Conservation (phyloP, 2,113 vertebrate genomes). For the Rallus limicola region DNA sequence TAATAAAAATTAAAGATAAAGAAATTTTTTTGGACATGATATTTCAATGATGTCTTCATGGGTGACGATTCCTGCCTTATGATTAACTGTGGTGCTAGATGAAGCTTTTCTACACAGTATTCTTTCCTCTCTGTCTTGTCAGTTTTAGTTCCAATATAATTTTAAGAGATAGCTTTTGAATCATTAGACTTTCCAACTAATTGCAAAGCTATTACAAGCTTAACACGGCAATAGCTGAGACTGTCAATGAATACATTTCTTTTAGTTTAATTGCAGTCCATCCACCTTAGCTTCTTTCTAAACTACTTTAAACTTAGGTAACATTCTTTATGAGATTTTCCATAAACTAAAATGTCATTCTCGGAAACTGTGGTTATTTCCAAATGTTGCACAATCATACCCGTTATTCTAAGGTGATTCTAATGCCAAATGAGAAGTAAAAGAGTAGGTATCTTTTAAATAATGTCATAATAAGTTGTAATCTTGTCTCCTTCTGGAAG, state of each 20-base stretch:
- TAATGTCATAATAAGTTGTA: neutral
- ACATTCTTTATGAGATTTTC: constrained; percentile 4
- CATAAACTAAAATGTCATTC: constrained; percentile 27
- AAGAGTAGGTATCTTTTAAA: neutral
- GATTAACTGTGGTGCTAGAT: neutral
- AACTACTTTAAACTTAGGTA: constrained; percentile 18
- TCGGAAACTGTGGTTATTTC: neutral
- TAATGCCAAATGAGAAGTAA: neutral
- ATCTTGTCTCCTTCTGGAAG: neutral
- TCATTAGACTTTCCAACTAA: constrained; percentile 27
- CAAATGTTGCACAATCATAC: neutral
- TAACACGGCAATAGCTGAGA: constrained; percentile 1
- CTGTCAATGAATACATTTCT: neutral
- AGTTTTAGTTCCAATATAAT: constrained; percentile 11
- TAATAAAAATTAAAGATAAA: neutral
- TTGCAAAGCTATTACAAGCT: constrained; percentile 9
- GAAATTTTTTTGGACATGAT: neutral
- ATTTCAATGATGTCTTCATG: neutral
- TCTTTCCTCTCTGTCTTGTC: neutral
- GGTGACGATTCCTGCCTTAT: neutral
- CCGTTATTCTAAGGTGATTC: neutral
- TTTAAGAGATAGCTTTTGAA: constrained; percentile 24
- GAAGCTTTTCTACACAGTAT: neutral
- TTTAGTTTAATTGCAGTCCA: constrained; percentile 3
- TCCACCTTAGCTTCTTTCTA: neutral